Base-by-base conservation (phyloP, 2,113 vertebrate species). In the Onychostoma macrolepis region DNA sequence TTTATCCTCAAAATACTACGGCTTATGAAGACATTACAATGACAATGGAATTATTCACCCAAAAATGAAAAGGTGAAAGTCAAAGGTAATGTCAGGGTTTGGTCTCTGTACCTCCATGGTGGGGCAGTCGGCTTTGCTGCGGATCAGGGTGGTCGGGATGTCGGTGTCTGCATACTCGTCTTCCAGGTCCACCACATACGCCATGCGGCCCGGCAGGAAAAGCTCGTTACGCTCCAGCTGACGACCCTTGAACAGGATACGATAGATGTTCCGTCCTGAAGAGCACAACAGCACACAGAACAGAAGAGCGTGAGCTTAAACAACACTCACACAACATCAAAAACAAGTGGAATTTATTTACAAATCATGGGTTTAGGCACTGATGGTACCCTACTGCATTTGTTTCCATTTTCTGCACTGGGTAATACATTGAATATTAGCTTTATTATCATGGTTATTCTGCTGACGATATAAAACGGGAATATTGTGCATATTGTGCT, bases 101-200 rank as follows among this genome's bases (percentile, higher is more conserved):
- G 36, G 53, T 58, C 30, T n/a, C 21, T 50, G 67, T 91, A 97
- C 98, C 97, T 99, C 98, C 98, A 99, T 99, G 80, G 97, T 99
- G 83, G 98, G 98, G 72, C 98, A 99, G 95, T 99, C 98, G 0
- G 98, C 98, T 88, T 99, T 99, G 95, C 98, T 99, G 67, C 98
- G 96, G 87, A 99, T 99, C 86, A 99, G 95, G 0, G 98, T 99
- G 0, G 98, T 99, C 0, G 98, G 98, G 71, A 99, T 99, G 83
- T 99, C 98, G 0, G 98, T 99, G 90, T 99, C 98, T 0, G 97
- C 98, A 0, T 99, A 99, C 65, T 99, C 98, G 0, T 99, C 98
- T 0, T 99, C 98, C 91, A 99, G 93, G 87, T 99, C 98, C 0
- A 99, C 98, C 85, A 99, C 98, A 0, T 99, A 99, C 2, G 98